Base-by-base conservation (phyloP, 2,797 vertebrate genomes). In the Garrulus glandarius region DNA sequence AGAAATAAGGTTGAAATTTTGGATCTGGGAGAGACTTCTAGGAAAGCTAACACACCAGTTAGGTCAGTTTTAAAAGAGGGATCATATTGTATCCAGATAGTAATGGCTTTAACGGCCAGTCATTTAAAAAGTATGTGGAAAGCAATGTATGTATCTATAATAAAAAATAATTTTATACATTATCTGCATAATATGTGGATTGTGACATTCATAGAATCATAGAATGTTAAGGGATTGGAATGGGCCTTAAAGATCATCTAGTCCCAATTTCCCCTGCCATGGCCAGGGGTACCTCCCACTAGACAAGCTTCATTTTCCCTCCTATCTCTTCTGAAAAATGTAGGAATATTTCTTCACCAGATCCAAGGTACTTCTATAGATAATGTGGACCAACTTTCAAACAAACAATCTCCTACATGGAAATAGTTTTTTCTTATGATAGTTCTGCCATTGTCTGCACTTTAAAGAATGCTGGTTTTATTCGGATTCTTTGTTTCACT, bases 401-500 rank as follows among this genome's bases (percentile, higher is more conserved):
- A 36, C 0, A 1, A 60, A 22, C 0, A 0, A 41, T 15, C 37
- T 85, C 32, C 29, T 8, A 19, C 15, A 41, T 2, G 5, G 32
- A 69, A 83, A 14, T 17, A 53, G 29, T 7, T 57, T 43, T 70
- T 92, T 85, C 23, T 69, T 61, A 34, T 3, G 2, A 21, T 10
- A 67, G 8, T 30, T n/a, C 27, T 64, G 53, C 7, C 26, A 24
- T 16, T 79, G 5, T 11, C 26, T 47, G 4, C 17, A 22, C 9
- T 83, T 87, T 47, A 72, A 59, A 81, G 11, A 26, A 39, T 15
- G 7, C 1, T 55, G 4, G 8, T 36, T 90, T 82, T 52, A 47
- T 64, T 70, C 59, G 24, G 26, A 39, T 16, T 80, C 30, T 81
- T 79, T 77, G 8, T 55, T 93, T 59, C 17, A 41, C 24, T 24